phyloP scores from a whole-genome alignment of 1,140 invertebrate species.

The Trichogramma pretiosum region DNA sequence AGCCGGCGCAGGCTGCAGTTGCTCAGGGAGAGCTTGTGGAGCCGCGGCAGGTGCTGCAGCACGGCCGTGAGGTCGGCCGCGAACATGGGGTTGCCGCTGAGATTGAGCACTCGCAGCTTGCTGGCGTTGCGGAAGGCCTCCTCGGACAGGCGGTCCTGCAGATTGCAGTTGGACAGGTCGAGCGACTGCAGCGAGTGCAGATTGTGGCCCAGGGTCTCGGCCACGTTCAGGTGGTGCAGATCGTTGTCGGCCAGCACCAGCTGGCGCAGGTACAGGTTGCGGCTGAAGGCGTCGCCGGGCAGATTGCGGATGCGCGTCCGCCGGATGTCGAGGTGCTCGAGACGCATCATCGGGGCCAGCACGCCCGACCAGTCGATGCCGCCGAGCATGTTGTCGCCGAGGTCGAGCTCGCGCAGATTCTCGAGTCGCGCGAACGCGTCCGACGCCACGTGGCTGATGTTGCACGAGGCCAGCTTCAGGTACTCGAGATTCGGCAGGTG shows the following conservation, averaged over 20 bases:
- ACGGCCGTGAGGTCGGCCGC: slow-evolving; percentile 57
- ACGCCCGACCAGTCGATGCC: slow-evolving; percentile 53
- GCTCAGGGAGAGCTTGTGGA: slow-evolving; percentile 58
- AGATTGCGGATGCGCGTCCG: slow-evolving; percentile 53
- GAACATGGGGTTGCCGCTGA: slow-evolving; percentile 60
- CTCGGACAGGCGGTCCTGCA: slow-evolving; percentile 57
- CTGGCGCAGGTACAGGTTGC: slow-evolving; percentile 56
- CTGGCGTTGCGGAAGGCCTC: slow-evolving; percentile 61
- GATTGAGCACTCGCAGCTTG: slow-evolving; percentile 54
- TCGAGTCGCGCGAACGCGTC: slow-evolving; percentile 49
- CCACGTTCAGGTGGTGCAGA: slow-evolving; percentile 55
- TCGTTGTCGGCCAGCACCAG: slow-evolving; percentile 59
- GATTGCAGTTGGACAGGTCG: slow-evolving; percentile 60
- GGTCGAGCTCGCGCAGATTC: slow-evolving; percentile 56
- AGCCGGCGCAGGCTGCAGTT: slow-evolving; percentile 56
- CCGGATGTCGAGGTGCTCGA: slow-evolving; percentile 57
- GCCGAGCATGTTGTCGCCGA: slow-evolving; percentile 52
- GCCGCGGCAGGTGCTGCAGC: slow-evolving; percentile 54
- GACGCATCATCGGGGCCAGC: slow-evolving; percentile 48
- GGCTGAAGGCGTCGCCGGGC: slow-evolving; percentile 56
- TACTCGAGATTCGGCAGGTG: slow-evolving; percentile 55
- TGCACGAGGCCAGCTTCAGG: slow-evolving; percentile 57
- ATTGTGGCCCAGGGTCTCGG: slow-evolving; percentile 55
- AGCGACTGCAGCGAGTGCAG: slow-evolving; percentile 57
- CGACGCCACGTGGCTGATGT: slow-evolving; percentile 50